A percentile compares a stretch with the other conserved stretches of the same genome.
phyloP scores from a whole-genome alignment of 2,113 vertebrate genomes.

The Cebus imitator region DNA sequence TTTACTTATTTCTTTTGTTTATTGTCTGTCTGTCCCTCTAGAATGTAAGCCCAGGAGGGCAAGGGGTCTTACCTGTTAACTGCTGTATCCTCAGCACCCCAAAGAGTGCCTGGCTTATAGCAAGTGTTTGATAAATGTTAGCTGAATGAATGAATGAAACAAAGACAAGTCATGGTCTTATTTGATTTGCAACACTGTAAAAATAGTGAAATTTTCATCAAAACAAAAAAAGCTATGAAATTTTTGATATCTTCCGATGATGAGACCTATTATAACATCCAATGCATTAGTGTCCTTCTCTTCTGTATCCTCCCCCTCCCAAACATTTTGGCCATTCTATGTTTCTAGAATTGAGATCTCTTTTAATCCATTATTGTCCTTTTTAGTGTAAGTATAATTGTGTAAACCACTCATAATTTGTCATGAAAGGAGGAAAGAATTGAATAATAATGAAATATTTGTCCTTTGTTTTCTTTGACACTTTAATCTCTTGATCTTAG shows the following conservation, averaged over 20 bases:
- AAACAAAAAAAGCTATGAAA: background rate
- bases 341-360: slow-evolving; percentile 33
- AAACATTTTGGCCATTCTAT: background rate
- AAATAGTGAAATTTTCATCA: background rate
- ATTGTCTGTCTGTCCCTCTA: background rate
- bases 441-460: background rate
- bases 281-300: background rate
- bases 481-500: background rate
- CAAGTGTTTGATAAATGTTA: background rate
- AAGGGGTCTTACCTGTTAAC: background rate
- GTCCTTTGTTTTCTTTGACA: background rate
- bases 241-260: background rate
- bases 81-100: background rate
- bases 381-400: background rate
- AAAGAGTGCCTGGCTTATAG: background rate
- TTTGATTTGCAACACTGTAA: background rate
- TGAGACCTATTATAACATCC: background rate
- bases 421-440: background rate
- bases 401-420: background rate
- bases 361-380: background rate
- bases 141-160: background rate
- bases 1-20: slow-evolving; percentile 22
- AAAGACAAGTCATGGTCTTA: background rate
- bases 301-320: background rate
- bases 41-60: background rate